Evolutionary conservation across 2,888 invertebrate genomes (phyloP).

Genomic region (Agonum fuliginosum): DNA sequence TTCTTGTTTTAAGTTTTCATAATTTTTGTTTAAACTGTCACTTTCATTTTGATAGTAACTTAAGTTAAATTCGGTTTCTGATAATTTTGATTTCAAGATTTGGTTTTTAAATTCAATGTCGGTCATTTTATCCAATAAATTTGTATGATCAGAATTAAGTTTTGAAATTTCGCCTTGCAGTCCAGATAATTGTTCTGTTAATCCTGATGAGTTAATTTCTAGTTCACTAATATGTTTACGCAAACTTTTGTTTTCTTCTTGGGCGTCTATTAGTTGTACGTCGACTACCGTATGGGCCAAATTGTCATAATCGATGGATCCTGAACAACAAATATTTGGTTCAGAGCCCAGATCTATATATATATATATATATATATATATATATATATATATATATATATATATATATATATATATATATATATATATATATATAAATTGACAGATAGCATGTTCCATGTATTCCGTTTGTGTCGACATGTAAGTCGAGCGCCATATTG

Average conservation of each 20-base stretch:
- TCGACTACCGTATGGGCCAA: slow-evolving; percentile 71
- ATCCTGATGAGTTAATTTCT: slow-evolving; percentile 20
- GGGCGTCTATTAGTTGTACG: slow-evolving; percentile 70
- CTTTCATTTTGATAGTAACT: background rate
- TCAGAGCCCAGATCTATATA: too few relatives aligned
- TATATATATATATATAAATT: too few relatives aligned
- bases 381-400: too few relatives aligned
- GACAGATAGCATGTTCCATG: too few relatives aligned
- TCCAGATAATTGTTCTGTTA: slow-evolving; percentile 4
- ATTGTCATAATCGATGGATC: slow-evolving; percentile 65
- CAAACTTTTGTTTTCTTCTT: slow-evolving; percentile 67
- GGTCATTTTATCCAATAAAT: slow-evolving; percentile 9
- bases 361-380: too few relatives aligned
- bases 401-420: too few relatives aligned
- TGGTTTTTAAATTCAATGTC: background rate
- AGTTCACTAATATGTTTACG: slow-evolving; percentile 18
- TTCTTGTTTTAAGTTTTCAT: background rate
- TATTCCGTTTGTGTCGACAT: too few relatives aligned
- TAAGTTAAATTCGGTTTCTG: slow-evolving; percentile 18
- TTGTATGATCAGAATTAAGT: slow-evolving; percentile 21
- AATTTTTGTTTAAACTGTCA: background rate
- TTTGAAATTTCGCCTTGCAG: slow-evolving; percentile 4
- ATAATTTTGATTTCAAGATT: background rate
- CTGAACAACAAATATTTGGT: too few relatives aligned
- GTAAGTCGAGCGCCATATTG: too few relatives aligned